Evolutionary conservation across 2,888 invertebrate species (phyloP).

Genomic region (Perizoma flavofasciatum): DNA sequence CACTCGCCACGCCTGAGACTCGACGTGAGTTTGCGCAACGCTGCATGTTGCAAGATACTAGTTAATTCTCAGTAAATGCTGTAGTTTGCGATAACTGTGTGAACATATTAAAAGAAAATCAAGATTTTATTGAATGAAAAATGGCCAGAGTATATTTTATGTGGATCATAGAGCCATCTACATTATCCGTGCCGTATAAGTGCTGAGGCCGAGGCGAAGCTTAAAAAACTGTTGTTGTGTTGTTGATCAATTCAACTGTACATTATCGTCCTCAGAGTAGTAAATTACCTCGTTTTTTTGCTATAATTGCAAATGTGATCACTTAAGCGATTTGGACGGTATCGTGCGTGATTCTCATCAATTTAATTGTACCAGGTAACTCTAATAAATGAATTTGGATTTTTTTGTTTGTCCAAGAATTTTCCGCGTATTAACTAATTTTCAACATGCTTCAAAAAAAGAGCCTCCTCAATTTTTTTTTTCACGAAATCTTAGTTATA

Average conservation of each 20-base stretch:
- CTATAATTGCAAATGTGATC: slow-evolving; percentile 39
- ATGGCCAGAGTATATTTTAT: no score
- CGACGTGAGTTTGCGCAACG: slow-evolving; percentile 47
- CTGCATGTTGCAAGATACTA: slow-evolving; percentile 30
- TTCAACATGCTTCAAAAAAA: no score
- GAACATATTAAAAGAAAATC: slow-evolving; percentile 15
- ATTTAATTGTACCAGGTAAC: no score
- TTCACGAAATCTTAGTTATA: no score
- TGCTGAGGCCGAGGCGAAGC: no score
- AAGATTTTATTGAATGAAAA: no score
- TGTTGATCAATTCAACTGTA: background rate
- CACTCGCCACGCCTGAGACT: slow-evolving; percentile 43
- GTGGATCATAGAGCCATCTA: no score
- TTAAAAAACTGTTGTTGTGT: background rate
- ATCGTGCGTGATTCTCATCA: slow-evolving; percentile 43
- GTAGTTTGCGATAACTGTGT: slow-evolving; percentile 22
- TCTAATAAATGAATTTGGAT: slow-evolving; percentile 31
- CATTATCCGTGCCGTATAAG: background rate
- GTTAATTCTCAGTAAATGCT: slow-evolving; percentile 15
- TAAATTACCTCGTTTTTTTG: slow-evolving; percentile 17
- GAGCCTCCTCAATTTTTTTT: no score
- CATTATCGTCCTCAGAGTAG: slow-evolving; percentile 2
- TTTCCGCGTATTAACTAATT: background rate
- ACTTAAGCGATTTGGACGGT: slow-evolving; percentile 42
- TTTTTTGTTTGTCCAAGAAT: slow-evolving; percentile 28